Conservation (phyloP, 2,797 vertebrate species). For the Phoxinus dragarum region DNA sequence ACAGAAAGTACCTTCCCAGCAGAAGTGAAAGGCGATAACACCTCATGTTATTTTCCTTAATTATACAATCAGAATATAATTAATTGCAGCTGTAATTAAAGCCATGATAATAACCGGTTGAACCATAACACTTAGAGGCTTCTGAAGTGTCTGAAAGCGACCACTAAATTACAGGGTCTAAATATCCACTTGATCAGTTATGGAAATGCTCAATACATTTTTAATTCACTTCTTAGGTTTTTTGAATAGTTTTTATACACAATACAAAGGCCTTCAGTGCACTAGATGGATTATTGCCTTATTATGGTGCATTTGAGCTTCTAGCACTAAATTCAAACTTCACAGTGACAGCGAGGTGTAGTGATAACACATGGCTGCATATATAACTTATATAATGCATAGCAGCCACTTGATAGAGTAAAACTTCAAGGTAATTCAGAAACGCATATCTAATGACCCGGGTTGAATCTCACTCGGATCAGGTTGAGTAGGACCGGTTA, state of each 20-base stretch:
- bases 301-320: background rate
- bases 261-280: background rate
- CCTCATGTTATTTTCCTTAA: constrained; percentile 16
- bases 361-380: background rate
- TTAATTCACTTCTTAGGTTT: background rate
- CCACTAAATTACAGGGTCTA: background rate
- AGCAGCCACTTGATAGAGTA: background rate
- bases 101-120: background rate
- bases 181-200: background rate
- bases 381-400: background rate
- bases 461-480: no score
- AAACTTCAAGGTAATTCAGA: background rate
- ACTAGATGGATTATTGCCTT: background rate
- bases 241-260: background rate
- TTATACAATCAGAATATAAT: constrained; percentile 13
- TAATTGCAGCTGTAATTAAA: constrained; percentile 7
- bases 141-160: constrained; percentile 12
- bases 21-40: constrained; percentile 2
- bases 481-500: no score
- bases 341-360: background rate
- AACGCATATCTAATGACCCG: constrained; percentile 2
- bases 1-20: constrained; percentile 18
- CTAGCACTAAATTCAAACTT: no score
- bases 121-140: background rate
- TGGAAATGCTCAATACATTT: background rate